A percentile compares a stretch with the other conserved stretches of the same genome.
Evolutionary conservation across 2,113 vertebrate species (phyloP).

Genomic region (Eulemur macaco): DNA sequence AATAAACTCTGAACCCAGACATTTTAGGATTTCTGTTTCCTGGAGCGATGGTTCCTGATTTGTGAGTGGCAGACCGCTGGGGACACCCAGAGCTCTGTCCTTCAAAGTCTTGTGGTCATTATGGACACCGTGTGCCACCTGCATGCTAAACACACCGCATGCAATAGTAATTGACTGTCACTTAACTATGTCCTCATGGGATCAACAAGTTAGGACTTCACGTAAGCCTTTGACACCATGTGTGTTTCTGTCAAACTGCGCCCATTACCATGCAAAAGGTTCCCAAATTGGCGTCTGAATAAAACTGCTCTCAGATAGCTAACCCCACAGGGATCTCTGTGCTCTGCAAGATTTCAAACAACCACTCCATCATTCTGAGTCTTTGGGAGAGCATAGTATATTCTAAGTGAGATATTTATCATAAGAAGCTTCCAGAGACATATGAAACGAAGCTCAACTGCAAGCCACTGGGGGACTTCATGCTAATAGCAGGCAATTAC

Average conservation of each 20-base stretch:
- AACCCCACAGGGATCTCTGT: fast-evolving
- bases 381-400: fast-evolving
- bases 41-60: neutral
- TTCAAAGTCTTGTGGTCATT: neutral
- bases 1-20: conserved; percentile 19
- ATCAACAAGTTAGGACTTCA: neutral
- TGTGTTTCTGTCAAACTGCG: neutral
- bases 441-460: fast-evolving
- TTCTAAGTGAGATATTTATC: neutral
- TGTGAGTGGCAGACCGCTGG: neutral
- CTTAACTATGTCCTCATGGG: neutral
- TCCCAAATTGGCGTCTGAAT: too few species aligned
- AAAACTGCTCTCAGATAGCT: too few species aligned
- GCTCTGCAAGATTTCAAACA: neutral
- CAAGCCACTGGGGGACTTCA: fast-evolving
- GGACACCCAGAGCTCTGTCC: neutral
- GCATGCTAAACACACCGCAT: neutral
- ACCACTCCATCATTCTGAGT: neutral
- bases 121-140: neutral
- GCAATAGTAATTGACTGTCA: fast-evolving
- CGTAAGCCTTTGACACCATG: neutral
- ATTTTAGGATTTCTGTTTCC: conserved; percentile 1
- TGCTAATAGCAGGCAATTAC: fast-evolving
- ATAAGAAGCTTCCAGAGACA: neutral
- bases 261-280: fast-evolving